Conservation (phyloP, 2,797 vertebrate genomes). For the Hypotaenidia philippensis region DNA sequence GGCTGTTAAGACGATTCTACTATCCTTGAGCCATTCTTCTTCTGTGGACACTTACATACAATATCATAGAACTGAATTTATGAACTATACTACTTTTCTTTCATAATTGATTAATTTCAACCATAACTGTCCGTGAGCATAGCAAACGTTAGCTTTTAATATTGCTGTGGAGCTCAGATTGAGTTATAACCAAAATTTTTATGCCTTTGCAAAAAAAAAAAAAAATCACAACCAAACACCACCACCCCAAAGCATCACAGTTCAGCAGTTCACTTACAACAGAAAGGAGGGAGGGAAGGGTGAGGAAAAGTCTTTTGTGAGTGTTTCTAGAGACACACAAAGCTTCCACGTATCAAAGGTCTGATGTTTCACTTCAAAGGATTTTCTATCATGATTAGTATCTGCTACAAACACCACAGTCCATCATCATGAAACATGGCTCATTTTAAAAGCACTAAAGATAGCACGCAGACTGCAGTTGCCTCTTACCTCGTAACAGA, state of each 20-base stretch:
- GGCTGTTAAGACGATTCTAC: slow-evolving; percentile 65
- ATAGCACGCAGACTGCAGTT: background rate
- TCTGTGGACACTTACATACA: slow-evolving; percentile 38
- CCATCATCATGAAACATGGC: background rate
- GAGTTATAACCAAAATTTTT: background rate
- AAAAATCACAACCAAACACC: too few relatives aligned
- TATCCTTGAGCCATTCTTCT: slow-evolving; percentile 39
- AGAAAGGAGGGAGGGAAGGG: background rate
- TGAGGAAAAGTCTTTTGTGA: background rate
- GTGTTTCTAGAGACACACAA: background rate
- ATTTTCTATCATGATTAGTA: background rate
- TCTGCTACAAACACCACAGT: background rate
- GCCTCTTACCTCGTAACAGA: background rate
- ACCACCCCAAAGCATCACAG: background rate
- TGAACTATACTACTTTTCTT: background rate
- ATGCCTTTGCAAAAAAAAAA: background rate
- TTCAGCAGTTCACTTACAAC: slow-evolving; percentile 24
- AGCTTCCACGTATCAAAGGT: background rate
- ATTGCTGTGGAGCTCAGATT: slow-evolving; percentile 21
- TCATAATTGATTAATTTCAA: slow-evolving; percentile 12
- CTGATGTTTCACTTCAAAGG: background rate
- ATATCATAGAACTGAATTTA: slow-evolving; percentile 45
- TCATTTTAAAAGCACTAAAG: background rate
- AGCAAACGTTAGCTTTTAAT: slow-evolving; percentile 40
- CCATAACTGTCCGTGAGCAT: background rate